phyloP scores from a whole-genome alignment of 2,113 vertebrate genomes.

The Chaetodon trifascialis region DNA sequence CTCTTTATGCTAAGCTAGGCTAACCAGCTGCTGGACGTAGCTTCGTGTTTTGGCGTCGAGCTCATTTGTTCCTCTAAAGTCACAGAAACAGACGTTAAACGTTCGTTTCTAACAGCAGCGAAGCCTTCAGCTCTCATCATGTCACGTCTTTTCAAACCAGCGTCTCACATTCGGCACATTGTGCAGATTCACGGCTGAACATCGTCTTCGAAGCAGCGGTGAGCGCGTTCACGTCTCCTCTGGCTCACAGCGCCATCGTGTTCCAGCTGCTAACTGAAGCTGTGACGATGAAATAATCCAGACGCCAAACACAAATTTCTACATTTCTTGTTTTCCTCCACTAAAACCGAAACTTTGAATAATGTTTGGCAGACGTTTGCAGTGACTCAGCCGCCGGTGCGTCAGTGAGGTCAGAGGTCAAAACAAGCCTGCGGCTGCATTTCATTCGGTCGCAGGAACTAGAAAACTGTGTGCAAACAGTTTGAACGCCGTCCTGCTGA shows the following conservation, averaged over 20 bases:
- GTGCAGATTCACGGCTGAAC: no score
- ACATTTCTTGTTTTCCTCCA: no score
- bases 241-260: background rate
- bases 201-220: no score
- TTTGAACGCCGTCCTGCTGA: background rate
- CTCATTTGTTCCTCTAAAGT: no score
- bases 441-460: slow-evolving; percentile 2
- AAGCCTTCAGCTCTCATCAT: no score
- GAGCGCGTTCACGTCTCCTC: background rate
- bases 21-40: background rate
- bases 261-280: background rate
- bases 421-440: background rate
- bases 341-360: background rate
- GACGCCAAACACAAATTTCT: no score
- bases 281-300: no score
- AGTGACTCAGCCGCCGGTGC: background rate
- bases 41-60: background rate
- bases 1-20: background rate
- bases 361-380: background rate
- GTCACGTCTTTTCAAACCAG: no score
- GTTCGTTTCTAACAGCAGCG: no score
- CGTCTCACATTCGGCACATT: no score
- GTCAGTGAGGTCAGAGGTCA: background rate
- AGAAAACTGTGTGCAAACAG: background rate
- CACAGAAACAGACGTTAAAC: no score